These are phyloP conservation scores for Glossophaga mutica DNA, from an alignment of 2,797 vertebrate species.

Conservation along the genomic window DNA sequence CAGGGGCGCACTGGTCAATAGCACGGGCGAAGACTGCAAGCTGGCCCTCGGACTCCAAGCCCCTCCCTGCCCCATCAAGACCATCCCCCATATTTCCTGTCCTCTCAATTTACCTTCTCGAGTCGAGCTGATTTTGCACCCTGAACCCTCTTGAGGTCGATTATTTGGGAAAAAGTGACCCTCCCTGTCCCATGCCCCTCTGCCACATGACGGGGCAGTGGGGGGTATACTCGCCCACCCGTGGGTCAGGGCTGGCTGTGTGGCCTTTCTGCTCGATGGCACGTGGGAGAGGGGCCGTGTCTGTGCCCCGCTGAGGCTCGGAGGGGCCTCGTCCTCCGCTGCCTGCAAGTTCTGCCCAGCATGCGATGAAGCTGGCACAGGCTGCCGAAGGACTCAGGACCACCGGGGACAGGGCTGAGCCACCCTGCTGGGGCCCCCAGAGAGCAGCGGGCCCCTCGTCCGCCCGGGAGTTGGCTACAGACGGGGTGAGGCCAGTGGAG, in stretches of 20 bases:
- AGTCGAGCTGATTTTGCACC: not conserved
- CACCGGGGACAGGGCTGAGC: not conserved
- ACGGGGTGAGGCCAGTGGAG: not conserved
- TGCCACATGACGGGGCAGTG: not conserved
- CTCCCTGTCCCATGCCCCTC: not conserved
- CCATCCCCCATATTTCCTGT: constrained; percentile 43
- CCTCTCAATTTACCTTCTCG: constrained; percentile 22
- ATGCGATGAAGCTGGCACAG: not conserved
- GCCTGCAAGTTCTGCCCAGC: not conserved
- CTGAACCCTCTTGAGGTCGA: not conserved
- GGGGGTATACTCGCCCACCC: not conserved
- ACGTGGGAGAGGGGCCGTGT: not conserved
- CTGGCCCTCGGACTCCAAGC: constrained; percentile 13
- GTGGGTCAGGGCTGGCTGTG: not conserved
- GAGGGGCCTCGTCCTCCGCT: not conserved
- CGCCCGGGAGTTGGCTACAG: not conserved
- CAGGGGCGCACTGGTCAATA: constrained; percentile 8
- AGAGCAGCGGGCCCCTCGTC: not conserved
- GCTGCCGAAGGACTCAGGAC: not conserved
- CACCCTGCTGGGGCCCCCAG: not conserved
- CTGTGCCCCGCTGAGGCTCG: not conserved
- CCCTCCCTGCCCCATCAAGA: not conserved
- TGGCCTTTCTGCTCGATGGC: not conserved
- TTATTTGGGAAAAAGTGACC: not conserved
- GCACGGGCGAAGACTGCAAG: constrained; percentile 8